Evolutionary conservation across 1,140 invertebrate species (phyloP), one percentile per base, ranked within the genome.

Genomic region (Carcinoscorpius rotundicauda): DNA sequence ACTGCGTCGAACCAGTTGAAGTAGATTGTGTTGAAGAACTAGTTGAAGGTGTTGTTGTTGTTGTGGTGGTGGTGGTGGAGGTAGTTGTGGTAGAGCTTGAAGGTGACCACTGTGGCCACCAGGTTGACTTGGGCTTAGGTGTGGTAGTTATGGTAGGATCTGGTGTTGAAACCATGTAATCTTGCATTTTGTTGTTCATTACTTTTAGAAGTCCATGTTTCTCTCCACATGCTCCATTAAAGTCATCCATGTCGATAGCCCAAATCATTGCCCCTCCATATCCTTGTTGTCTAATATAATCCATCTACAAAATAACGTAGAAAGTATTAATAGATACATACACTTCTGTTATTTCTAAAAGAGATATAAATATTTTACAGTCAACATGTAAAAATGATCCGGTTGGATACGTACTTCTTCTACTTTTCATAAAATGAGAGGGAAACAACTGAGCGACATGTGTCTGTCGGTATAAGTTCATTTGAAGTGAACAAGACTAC

Each of bases 171-270:
- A 93, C 88, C 3, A 72, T 75, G 72, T 93, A 93, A 59, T 80
- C 77, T 62, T 82, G 82, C 84, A 94, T 86, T 64, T 84, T 84
- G 48, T 86, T 79, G 69, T 88, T 77, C 11, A 94, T 87, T 4
- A 89, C 88, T 64, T 73, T 69, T 9, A 76, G 66, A 3, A 75
- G 59, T 10, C 71, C 63, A 64, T 76, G 65, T 53, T 71, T 71
- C n/a, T 69, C 60, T 4, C 71, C 64, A 4, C 75, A 74, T 4
- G 62, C 60, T 3, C 69, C 69, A 50, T 68, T 65, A 64, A 70
- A 75, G 62, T 79, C 77, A 61, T 78, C 77, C 64, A 74, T 70
- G 55, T 78, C 77, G 5, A 78, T 69, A 3, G 76, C 75, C 76
- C 77, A 79, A 6, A 80, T 75, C 78, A 76, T 79, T 9, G 75